Evolutionary conservation across 2,113 vertebrate genomes (phyloP).

Genomic region (Lepisosteus osseus): DNA sequence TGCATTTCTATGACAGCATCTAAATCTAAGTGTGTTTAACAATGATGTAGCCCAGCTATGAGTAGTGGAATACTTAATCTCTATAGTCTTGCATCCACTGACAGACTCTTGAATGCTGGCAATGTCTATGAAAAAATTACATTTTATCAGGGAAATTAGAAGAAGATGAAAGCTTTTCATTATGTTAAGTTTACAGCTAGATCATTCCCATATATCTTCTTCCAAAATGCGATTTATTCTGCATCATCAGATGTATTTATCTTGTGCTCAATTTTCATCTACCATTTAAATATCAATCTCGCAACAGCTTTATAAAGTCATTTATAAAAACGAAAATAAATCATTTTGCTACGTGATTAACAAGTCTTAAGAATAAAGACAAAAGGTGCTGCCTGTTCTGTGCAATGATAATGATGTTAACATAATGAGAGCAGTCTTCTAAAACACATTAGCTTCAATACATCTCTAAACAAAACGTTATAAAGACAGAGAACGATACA

Average conservation of each 20-base stretch:
- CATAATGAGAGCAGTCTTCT: not conserved
- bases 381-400: not conserved
- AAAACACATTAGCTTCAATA: not conserved
- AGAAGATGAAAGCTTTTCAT: not conserved
- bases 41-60: too few species aligned
- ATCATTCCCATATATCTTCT: not conserved
- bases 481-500: not conserved
- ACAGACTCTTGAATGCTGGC: not conserved
- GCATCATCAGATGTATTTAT: not conserved
- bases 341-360: not conserved
- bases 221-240: not conserved
- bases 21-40: too few species aligned
- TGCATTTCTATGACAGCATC: too few species aligned
- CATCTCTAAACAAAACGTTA: not conserved
- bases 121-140: not conserved
- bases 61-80: too few species aligned
- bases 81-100: too few species aligned
- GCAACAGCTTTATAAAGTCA: not conserved
- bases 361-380: not conserved
- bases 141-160: not conserved
- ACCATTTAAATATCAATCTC: not conserved
- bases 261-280: not conserved
- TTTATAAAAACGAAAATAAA: not conserved
- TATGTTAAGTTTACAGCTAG: not conserved
- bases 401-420: not conserved